phyloP scores from a whole-genome alignment of 2,113 vertebrate species.

The Alectura lathami region DNA sequence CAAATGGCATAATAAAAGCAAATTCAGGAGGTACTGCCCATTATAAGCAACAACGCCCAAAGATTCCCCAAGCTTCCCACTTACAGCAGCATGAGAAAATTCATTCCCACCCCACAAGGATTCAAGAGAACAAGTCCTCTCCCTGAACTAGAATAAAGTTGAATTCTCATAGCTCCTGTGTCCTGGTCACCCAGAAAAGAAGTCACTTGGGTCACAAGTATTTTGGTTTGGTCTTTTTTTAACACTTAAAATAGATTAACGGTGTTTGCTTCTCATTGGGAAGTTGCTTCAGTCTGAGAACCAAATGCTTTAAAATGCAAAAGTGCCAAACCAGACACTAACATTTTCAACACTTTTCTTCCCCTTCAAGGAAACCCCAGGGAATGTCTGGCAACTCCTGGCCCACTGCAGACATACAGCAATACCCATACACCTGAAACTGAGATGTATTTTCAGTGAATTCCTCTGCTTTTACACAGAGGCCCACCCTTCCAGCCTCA shows the following conservation, averaged over 20 bases:
- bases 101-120: constrained; percentile 53
- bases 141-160: constrained; percentile 11
- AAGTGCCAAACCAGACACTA: neutral
- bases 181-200: neutral
- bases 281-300: neutral
- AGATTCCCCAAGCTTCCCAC: constrained; percentile 30
- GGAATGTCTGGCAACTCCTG: neutral
- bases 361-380: neutral
- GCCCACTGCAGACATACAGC: accelerated
- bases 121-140: constrained; percentile 24
- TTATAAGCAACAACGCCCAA: constrained; percentile 30
- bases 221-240: neutral
- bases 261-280: neutral
- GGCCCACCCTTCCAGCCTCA: neutral
- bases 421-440: accelerated
- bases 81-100: constrained; percentile 46
- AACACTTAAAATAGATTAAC: neutral
- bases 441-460: neutral
- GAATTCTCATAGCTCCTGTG: constrained; percentile 31
- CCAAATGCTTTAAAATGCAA: neutral
- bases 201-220: neutral
- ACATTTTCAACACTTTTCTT: neutral
- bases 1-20: neutral
- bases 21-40: constrained; percentile 12
- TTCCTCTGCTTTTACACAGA: neutral